Conservation (phyloP, 2,113 vertebrate genomes). For the Piaya cayana region DNA sequence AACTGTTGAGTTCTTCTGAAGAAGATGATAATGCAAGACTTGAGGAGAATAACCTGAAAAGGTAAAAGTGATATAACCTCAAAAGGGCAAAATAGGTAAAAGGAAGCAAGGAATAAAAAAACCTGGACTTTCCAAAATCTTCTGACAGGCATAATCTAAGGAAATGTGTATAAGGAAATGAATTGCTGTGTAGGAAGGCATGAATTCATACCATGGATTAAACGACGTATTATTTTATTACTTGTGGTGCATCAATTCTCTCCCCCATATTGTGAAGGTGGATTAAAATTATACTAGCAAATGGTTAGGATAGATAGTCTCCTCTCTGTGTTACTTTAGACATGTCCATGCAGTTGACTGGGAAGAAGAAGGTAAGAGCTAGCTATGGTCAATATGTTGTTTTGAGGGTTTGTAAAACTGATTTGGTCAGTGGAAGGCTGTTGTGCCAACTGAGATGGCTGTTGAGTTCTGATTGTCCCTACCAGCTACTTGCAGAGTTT, state of each 20-base stretch:
- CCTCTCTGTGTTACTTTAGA: background rate
- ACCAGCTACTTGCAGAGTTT: background rate
- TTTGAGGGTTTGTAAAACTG: background rate
- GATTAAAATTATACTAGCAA: background rate
- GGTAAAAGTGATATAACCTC: background rate
- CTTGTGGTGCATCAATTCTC: background rate
- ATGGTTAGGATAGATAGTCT: background rate
- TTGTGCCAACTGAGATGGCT: background rate
- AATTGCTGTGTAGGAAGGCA: background rate
- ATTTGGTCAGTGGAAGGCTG: background rate
- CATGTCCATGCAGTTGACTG: fast-evolving
- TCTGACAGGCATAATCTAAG: background rate
- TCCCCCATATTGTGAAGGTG: fast-evolving
- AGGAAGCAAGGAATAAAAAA: background rate
- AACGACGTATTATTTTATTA: background rate
- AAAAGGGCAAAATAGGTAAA: background rate
- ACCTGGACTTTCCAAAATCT: fast-evolving
- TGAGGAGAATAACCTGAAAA: background rate
- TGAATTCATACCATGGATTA: background rate
- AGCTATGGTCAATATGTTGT: background rate
- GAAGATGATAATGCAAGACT: background rate
- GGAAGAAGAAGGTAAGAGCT: background rate
- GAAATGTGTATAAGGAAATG: background rate
- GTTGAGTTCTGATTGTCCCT: fast-evolving
- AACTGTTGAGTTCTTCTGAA: background rate